Evolutionary conservation across 2,888 invertebrate genomes (phyloP).

Genomic region (Cenopis cana): DNA sequence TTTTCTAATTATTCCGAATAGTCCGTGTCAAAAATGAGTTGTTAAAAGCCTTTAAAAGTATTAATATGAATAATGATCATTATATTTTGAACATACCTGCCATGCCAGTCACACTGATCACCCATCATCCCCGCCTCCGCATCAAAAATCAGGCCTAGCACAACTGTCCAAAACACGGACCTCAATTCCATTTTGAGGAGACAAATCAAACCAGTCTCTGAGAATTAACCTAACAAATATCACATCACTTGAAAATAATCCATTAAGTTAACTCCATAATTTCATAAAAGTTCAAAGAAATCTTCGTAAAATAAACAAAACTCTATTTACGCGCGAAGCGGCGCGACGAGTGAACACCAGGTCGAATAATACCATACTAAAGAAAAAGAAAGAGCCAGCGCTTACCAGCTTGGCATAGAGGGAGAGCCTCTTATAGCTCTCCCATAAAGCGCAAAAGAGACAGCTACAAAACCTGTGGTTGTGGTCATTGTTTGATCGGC

Average conservation of each 20-base stretch:
- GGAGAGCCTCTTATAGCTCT: conserved; percentile 30
- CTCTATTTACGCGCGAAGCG: conserved; percentile 44
- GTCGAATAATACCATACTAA: conserved; percentile 63
- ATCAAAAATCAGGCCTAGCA: conserved; percentile 70
- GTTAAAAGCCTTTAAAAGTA: not conserved
- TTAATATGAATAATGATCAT: conserved; percentile 21
- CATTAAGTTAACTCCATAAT: conserved; percentile 52
- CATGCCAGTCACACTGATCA: conserved; percentile 89
- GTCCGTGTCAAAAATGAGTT: not conserved
- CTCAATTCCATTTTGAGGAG: conserved; percentile 63
- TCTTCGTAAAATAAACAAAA: conserved; percentile 63
- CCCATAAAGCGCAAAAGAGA: conserved; percentile 60
- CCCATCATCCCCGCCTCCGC: conserved; percentile 86
- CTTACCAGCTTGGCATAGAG: conserved; percentile 14
- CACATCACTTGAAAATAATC: conserved; percentile 59
- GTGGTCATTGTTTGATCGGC: conserved; percentile 44
- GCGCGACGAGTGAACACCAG: conserved; percentile 51
- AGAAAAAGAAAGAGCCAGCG: conserved; percentile 33
- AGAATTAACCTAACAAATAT: conserved; percentile 48
- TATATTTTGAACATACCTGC: conserved; percentile 81
- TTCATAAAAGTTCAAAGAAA: conserved; percentile 47
- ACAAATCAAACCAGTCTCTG: conserved; percentile 51
- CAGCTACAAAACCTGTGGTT: conserved; percentile 44
- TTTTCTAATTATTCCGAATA: not conserved
- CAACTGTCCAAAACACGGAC: conserved; percentile 72